Conservation (phyloP, 2,113 vertebrate genomes). For the Chinchilla lanigera region DNA sequence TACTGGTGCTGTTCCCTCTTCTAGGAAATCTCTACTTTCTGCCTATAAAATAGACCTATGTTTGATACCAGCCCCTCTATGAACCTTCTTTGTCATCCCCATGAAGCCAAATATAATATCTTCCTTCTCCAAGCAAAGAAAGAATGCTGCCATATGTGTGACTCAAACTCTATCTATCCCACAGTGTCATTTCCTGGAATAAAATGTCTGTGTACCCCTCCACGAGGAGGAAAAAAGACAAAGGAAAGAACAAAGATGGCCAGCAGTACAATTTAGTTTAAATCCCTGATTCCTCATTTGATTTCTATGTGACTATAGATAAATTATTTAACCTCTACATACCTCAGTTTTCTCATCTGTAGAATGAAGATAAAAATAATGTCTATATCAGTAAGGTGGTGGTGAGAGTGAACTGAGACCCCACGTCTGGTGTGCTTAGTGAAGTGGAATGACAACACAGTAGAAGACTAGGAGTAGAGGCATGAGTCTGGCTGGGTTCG, state of each 20-base stretch:
- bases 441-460: accelerated
- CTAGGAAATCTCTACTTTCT: background rate
- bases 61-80: background rate
- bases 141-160: accelerated
- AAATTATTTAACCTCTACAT: background rate
- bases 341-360: background rate
- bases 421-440: background rate
- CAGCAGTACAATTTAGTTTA: background rate
- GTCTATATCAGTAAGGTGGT: background rate
- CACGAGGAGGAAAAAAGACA: accelerated
- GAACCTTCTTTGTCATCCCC: background rate
- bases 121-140: background rate
- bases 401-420: background rate
- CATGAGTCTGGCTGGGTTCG: background rate
- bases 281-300: background rate
- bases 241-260: background rate
- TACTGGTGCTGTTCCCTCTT: background rate
- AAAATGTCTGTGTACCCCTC: background rate
- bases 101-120: background rate
- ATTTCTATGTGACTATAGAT: background rate
- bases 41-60: background rate
- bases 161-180: accelerated
- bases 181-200: accelerated
- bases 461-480: no score
- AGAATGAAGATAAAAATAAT: background rate